Percentiles rank a stretch among this genome's conserved stretches.
These are phyloP conservation scores for Eumacrocentrus americanus DNA, from an alignment of 2,888 invertebrate genomes.

Conservation along the genomic window DNA sequence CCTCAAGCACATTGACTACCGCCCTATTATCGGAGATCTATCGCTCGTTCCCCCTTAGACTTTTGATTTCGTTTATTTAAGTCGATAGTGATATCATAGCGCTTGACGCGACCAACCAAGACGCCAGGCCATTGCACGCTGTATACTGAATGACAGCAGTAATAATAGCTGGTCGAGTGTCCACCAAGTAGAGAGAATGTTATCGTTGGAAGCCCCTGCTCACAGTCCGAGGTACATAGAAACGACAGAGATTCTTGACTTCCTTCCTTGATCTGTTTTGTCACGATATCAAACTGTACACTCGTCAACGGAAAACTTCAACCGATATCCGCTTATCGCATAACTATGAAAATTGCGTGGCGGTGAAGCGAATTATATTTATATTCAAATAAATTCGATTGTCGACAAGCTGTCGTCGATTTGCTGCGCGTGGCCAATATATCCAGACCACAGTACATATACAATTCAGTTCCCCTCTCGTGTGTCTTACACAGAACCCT, in stretches of 20 bases:
- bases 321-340: background rate
- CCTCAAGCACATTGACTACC: background rate
- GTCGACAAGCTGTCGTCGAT: background rate
- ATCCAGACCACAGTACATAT: background rate
- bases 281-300: background rate
- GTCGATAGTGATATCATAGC: slow-evolving; percentile 24
- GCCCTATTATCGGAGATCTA: slow-evolving; percentile 11
- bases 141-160: background rate
- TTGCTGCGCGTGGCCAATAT: background rate
- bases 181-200: background rate
- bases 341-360: background rate
- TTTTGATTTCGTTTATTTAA: slow-evolving; percentile 18
- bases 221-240: background rate
- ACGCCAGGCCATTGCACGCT: background rate
- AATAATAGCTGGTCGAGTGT: background rate
- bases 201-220: background rate
- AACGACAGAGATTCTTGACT: background rate
- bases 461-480: background rate
- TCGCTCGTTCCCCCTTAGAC: slow-evolving; percentile 13
- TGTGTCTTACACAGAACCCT: slow-evolving; percentile 30
- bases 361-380: slow-evolving; percentile 1
- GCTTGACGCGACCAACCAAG: background rate
- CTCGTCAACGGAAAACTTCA: background rate
- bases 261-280: slow-evolving; percentile 6
- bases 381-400: slow-evolving; percentile 1